Base-by-base conservation (phyloP, 2,113 vertebrate species). In the Diphyllodes magnificus region DNA sequence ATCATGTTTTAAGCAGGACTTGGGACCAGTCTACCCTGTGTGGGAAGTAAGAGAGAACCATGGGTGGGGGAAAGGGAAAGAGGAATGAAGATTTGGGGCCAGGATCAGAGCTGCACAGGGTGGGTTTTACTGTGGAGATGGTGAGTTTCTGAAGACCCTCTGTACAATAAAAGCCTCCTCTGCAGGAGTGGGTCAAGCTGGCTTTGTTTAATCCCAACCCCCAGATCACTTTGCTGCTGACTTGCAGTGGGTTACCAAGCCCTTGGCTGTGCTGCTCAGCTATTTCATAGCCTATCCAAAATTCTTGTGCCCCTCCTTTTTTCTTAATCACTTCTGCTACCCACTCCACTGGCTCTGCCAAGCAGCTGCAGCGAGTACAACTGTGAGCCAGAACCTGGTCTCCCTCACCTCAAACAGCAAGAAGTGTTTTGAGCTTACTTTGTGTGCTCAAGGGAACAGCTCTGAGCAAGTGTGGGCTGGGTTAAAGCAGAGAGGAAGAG, bases 261-360 rank as follows among this genome's bases (percentile, higher is more conserved):
- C 51, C 33, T 94, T 86, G 72, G 72, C 80, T 92, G 59, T 9
- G 30, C 83, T 82, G 69, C 57, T 92, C 82, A 51, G 80, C 45
- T 79, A 35, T 66, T 91, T 61, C 73, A 22, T 13, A 79, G 35
- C 59, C 85, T 85, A 54, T 63, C 70, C 87, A 82, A 91, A 91
- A 90, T 80, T 70, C 59, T 87, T 79, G 42, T 80, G 89, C 65
- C 45, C 49, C 78, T 96, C 92, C 83, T 94, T 64, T n/a, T 82
- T 93, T 57, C 65, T 63, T 72, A 57, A 85, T 53, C 15, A 1
- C 28, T 82, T 61, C 59, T 76, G 3, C 45, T 87, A 50, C 90
- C 78, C 35, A 13, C n/a, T 80, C 45, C 40, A 63, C 30, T 44
- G 82, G 31, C 39, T 85, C 50, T 95, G 93, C 90, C 90, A 91